Conservation (phyloP, 1,140 invertebrate genomes). For the Diploscapter pachys region DNA sequence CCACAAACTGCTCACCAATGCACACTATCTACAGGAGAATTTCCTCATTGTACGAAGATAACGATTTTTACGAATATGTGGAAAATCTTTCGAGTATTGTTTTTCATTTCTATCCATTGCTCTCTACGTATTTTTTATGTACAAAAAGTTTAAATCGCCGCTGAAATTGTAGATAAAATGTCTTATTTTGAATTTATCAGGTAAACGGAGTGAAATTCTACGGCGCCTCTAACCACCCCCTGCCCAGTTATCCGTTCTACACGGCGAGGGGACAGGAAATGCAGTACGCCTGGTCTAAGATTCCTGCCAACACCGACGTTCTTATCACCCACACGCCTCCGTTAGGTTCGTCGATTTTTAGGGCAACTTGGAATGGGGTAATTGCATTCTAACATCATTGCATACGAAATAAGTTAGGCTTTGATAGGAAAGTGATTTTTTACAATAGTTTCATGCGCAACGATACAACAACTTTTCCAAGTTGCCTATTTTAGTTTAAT, state of each 20-base stretch:
- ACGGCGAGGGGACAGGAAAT: neutral
- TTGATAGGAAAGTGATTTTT: no score
- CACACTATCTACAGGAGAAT: conserved; percentile 46
- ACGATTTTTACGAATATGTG: no score
- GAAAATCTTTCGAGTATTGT: no score
- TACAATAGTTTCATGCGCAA: no score
- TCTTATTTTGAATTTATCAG: conserved; percentile 19
- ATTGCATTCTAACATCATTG: neutral
- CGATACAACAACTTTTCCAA: no score
- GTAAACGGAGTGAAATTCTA: conserved; percentile 51
- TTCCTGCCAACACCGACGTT: conserved; percentile 68
- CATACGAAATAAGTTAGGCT: no score
- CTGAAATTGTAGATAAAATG: neutral
- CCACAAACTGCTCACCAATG: conserved; percentile 50
- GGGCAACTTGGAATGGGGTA: neutral
- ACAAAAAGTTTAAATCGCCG: neutral
- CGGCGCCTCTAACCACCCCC: conserved; percentile 68
- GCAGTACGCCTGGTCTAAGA: conserved; percentile 6
- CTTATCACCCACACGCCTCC: conserved; percentile 73
- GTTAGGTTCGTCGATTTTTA: conserved; percentile 49
- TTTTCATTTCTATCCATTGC: no score
- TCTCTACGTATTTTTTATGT: no score
- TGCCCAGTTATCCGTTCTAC: conserved; percentile 39
- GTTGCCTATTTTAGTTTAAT: no score
- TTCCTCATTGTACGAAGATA: conserved; percentile 31